Evolutionary conservation across 2,113 vertebrate genomes (phyloP).

Genomic region (Octodon degus): DNA sequence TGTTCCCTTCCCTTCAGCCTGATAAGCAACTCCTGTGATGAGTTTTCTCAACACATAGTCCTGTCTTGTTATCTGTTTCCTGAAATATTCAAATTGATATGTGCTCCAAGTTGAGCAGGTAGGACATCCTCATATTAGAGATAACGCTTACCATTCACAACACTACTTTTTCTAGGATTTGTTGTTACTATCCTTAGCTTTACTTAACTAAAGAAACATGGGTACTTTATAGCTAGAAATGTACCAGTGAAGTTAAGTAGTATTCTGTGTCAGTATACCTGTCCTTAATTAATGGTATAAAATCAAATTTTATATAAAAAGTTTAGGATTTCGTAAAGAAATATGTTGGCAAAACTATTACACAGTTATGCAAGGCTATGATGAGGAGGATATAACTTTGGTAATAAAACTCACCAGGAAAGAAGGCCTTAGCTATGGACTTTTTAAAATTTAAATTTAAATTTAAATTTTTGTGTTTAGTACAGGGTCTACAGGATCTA

Average conservation of each 20-base stretch:
- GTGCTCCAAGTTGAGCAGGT: background rate
- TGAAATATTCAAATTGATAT: background rate
- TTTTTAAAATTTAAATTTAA: background rate
- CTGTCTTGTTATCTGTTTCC: background rate
- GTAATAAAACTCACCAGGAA: background rate
- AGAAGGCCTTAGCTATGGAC: background rate
- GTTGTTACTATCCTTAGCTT: background rate
- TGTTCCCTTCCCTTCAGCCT: background rate
- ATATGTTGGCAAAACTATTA: background rate
- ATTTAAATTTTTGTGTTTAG: too few species aligned
- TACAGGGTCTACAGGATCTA: too few species aligned
- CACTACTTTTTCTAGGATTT: background rate
- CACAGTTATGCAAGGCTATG: too few species aligned
- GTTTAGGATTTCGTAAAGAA: background rate
- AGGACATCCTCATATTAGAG: accelerated
- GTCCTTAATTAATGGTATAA: background rate
- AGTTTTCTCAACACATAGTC: background rate
- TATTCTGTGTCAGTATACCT: background rate
- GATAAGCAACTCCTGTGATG: background rate
- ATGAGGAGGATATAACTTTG: background rate
- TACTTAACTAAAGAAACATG: background rate
- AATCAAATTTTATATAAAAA: background rate
- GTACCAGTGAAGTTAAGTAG: background rate
- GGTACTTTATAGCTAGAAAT: background rate
- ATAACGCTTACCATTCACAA: background rate